phyloP scores from a whole-genome alignment of 92 coral and sea anemone species.

The Heliopora coerulea region DNA sequence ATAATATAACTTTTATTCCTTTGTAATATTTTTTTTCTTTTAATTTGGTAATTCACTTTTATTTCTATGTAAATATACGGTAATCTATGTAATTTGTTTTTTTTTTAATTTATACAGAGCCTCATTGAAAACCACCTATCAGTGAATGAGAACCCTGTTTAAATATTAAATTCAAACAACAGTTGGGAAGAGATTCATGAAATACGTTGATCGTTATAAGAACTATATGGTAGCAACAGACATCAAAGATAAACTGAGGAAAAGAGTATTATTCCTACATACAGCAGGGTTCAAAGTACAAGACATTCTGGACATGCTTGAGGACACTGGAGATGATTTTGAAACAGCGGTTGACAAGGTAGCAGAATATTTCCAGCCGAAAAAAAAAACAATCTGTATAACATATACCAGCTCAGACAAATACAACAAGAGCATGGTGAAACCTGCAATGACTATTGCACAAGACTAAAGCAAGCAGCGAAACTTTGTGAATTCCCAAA shows the following conservation, averaged over 20 bases:
- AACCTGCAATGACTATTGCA: constrained; percentile 13
- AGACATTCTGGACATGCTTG: constrained; percentile 13
- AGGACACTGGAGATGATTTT: constrained; percentile 2
- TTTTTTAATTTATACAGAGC: no score
- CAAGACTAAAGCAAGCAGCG: constrained; percentile 24
- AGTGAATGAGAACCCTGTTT: no score
- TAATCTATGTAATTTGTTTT: no score
- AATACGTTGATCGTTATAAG: constrained; percentile 1
- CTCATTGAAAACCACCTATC: no score
- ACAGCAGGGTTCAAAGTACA: constrained; percentile 6
- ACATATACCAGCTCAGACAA: constrained; percentile 6
- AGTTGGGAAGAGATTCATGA: constrained; percentile 3
- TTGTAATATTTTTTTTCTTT: no score
- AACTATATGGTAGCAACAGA: background rate
- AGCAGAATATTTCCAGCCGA: background rate
- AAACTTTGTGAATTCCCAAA: constrained; percentile 13
- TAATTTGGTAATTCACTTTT: no score
- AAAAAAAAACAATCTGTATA: background rate
- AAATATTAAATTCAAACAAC: no score
- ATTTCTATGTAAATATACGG: no score
- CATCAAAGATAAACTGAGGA: constrained; percentile 12
- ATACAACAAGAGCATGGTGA: constrained; percentile 2
- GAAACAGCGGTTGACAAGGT: background rate
- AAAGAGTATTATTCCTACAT: constrained; percentile 15
- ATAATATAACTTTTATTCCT: no score